Base-by-base conservation (phyloP, 2,888 invertebrate species). In the Tinea trinotella region DNA sequence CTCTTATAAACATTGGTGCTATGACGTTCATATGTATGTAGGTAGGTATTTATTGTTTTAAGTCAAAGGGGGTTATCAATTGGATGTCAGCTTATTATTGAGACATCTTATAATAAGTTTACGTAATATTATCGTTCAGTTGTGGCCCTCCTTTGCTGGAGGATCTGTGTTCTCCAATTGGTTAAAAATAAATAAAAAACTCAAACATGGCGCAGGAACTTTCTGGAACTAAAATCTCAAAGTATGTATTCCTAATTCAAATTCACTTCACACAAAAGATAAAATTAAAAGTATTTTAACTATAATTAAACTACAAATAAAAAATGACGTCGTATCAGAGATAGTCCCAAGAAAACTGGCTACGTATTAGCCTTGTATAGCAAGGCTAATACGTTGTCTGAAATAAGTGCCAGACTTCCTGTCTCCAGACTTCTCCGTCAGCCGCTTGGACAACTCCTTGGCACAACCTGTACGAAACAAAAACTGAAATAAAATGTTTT, bases 141-240 rank as follows among this genome's bases (percentile, higher is more conserved):
- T 17, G 46, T 46, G 18, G 2, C 18, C 15, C 12, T 15, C 15
- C n/a, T 10, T 12, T 46, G 19, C 5, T 15, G n/a, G 40, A 40
- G 40, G 15, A n/a, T 40, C 13, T 4, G 46, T 46, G 18, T 17
- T 18, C 19, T 46, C n/a, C 3, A 2, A 4, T 46, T 46, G 46
- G 7, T 15, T 19, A 46, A 46, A 15, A 18, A 5, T 9, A 12
- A 4, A 12, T 36, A 4, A 46, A 10, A 3, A 2, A 13, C 19
- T 15, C 17, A 46, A 19, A 3, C 17, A 73, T 74, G 59, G 82
- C 82, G 52, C 59, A 71, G 70, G 64, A 86, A 49, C 85, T 93
- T 61, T 92, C 91, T 52, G 93, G 93, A 66, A 90, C 89, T 1
- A 80, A 88, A 70, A 78, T 92, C 56, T 90, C 93, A 57, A 88